phyloP scores from a whole-genome alignment of 1,140 invertebrate species.

The Aplysia californica region DNA sequence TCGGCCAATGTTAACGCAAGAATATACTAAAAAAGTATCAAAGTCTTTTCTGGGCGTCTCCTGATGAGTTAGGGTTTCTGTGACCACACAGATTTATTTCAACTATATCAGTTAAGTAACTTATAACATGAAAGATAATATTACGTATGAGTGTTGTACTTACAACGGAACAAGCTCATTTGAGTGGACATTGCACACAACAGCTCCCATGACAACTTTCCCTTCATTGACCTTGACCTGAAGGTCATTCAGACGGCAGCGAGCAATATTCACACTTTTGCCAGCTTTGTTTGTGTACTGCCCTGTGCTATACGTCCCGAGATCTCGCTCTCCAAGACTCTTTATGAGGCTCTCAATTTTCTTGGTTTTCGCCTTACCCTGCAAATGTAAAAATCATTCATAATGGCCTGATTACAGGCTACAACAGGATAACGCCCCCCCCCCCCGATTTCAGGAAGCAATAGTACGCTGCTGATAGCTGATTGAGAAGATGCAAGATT shows the following conservation, averaged over 20 bases:
- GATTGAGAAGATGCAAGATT: background rate
- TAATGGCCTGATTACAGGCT: no score
- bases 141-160: no score
- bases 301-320: constrained; percentile 75
- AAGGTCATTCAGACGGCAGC: constrained; percentile 70
- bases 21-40: no score
- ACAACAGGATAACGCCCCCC: background rate
- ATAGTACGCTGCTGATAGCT: background rate
- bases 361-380: constrained; percentile 79
- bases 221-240: constrained; percentile 74
- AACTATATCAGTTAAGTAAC: no score
- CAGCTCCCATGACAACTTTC: constrained; percentile 81
- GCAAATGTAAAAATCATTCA: constrained; percentile 34
- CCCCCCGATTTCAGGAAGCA: background rate
- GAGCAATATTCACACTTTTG: constrained; percentile 71
- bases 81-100: no score
- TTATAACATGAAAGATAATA: no score
- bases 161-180: constrained; percentile 83
- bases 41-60: no score
- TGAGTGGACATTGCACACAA: constrained; percentile 82
- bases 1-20: no score
- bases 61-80: no score
- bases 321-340: constrained; percentile 48
- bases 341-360: constrained; percentile 54
- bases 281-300: constrained; percentile 70